Conservation (phyloP, 1,140 invertebrate genomes). For the Sminthurides bifidus region DNA sequence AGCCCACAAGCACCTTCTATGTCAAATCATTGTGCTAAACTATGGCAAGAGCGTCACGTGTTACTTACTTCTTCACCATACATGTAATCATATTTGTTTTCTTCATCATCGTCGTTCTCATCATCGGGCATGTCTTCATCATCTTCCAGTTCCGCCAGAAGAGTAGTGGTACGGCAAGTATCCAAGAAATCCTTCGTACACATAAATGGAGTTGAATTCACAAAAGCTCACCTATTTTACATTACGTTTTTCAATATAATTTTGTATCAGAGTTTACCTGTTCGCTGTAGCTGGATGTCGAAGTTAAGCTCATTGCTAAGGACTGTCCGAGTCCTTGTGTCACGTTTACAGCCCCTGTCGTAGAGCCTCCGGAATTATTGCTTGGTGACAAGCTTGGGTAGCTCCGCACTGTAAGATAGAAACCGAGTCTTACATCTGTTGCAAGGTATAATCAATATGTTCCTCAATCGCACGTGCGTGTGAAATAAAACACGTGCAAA, state of each 20-base stretch:
- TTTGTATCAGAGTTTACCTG: slow-evolving; percentile 62
- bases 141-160: slow-evolving; percentile 86
- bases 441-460: no score
- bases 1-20: not conserved
- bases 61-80: slow-evolving; percentile 62
- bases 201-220: no score
- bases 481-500: not conserved
- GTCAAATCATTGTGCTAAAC: not conserved
- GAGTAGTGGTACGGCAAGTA: slow-evolving; percentile 73
- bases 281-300: slow-evolving; percentile 84
- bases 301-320: slow-evolving; percentile 83
- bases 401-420: slow-evolving; percentile 55
- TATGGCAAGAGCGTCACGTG: not conserved
- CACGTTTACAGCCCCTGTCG: slow-evolving; percentile 35
- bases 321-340: slow-evolving; percentile 59
- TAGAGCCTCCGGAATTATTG: slow-evolving; percentile 45
- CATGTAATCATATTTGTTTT: slow-evolving; percentile 78
- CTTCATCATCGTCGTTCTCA: slow-evolving; percentile 86
- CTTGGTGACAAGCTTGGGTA: slow-evolving; percentile 77
- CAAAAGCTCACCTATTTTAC: no score
- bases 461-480: not conserved
- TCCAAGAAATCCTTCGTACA: no score
- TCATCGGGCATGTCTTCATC: slow-evolving; percentile 71
- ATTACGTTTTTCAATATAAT: no score
- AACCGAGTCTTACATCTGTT: no score